Conservation (phyloP, 2,888 invertebrate species). For the Junonia oenone region DNA sequence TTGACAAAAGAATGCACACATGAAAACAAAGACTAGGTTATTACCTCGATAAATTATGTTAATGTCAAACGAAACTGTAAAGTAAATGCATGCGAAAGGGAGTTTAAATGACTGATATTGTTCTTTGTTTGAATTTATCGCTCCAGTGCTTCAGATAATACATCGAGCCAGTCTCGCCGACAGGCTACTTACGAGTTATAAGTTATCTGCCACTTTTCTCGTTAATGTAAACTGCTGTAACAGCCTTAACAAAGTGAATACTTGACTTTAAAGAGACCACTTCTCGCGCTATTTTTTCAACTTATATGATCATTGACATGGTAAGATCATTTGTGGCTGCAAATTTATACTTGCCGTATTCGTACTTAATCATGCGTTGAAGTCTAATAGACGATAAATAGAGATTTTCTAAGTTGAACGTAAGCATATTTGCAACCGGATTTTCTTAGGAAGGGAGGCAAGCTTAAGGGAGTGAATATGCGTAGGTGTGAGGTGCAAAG, state of each 20-base stretch:
- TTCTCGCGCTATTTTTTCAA: conserved; percentile 5
- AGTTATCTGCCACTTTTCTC: conserved; percentile 71
- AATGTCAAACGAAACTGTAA: conserved; percentile 63
- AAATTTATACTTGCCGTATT: conserved; percentile 1
- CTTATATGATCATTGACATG: neutral
- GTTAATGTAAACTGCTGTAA: conserved; percentile 59
- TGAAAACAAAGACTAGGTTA: neutral
- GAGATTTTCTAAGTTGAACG: conserved; percentile 12
- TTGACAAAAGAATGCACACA: neutral
- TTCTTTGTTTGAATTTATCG: conserved; percentile 78
- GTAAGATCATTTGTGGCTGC: neutral
- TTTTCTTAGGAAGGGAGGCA: conserved; percentile 23
- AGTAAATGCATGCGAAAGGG: conserved; percentile 68
- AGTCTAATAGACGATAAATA: conserved; percentile 26
- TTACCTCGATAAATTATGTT: conserved; percentile 46
- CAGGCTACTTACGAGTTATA: conserved; percentile 41
- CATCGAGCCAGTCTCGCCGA: conserved; percentile 40
- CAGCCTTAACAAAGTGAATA: conserved; percentile 50
- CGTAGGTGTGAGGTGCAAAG: conserved; percentile 54
- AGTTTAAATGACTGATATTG: conserved; percentile 67
- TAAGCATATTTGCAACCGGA: conserved; percentile 15
- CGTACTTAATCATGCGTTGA: conserved; percentile 28
- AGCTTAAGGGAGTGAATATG: conserved; percentile 31
- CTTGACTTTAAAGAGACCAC: conserved; percentile 38
- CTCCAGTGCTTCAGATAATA: conserved; percentile 72